These are phyloP conservation scores for Xylophagus ater DNA, from an alignment of 2,888 invertebrate species.

Conservation along the genomic window DNA sequence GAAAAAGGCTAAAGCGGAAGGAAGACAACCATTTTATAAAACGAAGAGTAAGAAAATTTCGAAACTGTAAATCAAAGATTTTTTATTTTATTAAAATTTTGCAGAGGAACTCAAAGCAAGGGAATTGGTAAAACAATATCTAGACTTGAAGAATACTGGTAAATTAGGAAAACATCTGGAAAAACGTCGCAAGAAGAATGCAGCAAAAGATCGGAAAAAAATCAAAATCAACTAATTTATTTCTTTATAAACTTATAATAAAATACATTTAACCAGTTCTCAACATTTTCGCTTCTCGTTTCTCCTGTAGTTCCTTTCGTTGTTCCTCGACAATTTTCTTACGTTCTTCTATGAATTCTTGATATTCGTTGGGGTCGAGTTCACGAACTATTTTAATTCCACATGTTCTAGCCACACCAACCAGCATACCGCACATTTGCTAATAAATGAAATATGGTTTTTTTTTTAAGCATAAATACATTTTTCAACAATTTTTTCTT, in stretches of 20 bases:
- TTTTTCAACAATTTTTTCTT: constrained; percentile 1
- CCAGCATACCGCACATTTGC: constrained; percentile 67
- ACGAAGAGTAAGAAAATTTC: constrained; percentile 53
- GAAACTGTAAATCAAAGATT: constrained; percentile 4
- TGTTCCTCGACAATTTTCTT: constrained; percentile 58
- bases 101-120: constrained; percentile 66
- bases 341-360: constrained; percentile 66
- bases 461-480: not conserved
- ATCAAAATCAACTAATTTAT: constrained; percentile 17
- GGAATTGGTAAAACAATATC: constrained; percentile 66
- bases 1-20: constrained; percentile 49
- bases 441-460: constrained; percentile 25
- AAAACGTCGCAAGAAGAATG: constrained; percentile 64
- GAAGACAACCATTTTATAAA: constrained; percentile 58
- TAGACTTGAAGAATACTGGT: constrained; percentile 65
- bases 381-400: constrained; percentile 77
- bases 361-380: constrained; percentile 70
- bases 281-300: constrained; percentile 82
- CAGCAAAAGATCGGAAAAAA: constrained; percentile 36
- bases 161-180: constrained; percentile 71
- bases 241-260: constrained; percentile 7
- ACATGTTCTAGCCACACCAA: constrained; percentile 65
- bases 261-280: constrained; percentile 50
- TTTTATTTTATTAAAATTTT: not conserved
- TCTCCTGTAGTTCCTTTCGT: constrained; percentile 64